phyloP scores from a whole-genome alignment of 1,140 invertebrate species.

The Ceratosolen fusciceps region DNA sequence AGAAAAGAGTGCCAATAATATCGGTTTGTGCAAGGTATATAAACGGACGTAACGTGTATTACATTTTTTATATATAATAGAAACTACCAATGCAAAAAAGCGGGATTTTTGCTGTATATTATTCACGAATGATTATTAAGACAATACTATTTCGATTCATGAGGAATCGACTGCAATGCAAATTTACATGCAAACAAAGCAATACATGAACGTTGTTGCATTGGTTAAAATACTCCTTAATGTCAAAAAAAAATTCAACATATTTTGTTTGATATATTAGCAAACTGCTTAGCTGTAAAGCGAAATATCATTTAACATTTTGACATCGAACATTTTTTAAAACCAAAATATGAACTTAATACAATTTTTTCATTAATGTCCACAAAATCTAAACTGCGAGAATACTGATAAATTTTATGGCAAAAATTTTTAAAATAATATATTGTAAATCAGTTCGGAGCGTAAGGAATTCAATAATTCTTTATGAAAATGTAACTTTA shows the following conservation, averaged over 20 bases:
- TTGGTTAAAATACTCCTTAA: not conserved
- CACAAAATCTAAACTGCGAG: no score
- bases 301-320: no score
- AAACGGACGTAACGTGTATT: not conserved
- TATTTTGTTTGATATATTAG: not conserved
- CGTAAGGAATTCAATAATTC: no score
- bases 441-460: no score
- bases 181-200: not conserved
- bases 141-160: not conserved
- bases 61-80: not conserved
- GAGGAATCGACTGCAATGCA: not conserved
- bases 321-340: no score
- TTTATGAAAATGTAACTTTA: no score
- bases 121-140: not conserved
- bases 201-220: not conserved
- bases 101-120: not conserved
- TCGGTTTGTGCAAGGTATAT: no score
- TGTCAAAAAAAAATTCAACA: not conserved
- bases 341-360: no score
- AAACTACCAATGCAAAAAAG: not conserved
- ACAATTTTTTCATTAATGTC: no score
- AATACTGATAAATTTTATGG: no score
- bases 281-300: not conserved
- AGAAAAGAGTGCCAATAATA: no score
- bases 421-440: no score